These are phyloP conservation scores for Mesocricetus auratus DNA, from an alignment of 2,113 vertebrate genomes.

Conservation along the genomic window DNA sequence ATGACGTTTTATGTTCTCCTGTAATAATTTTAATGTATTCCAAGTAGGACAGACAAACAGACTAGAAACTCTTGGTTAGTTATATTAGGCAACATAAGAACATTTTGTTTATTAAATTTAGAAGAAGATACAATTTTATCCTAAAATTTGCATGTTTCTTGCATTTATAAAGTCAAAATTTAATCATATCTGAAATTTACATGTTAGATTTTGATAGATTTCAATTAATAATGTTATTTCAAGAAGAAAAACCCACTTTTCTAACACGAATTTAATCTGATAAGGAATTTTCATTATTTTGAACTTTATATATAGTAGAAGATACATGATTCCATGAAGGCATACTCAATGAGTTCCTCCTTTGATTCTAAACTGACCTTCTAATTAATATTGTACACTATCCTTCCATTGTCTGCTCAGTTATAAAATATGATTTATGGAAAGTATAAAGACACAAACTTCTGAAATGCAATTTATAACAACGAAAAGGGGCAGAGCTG, in stretches of 20 bases:
- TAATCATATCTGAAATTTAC: slow-evolving; percentile 58
- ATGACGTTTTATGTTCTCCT: neutral
- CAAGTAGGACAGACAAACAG: neutral
- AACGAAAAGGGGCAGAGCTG: slow-evolving; percentile 67
- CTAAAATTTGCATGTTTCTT: slow-evolving; percentile 43
- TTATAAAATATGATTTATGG: slow-evolving; percentile 69
- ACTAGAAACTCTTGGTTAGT: slow-evolving; percentile 11
- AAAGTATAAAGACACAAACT: slow-evolving; percentile 53
- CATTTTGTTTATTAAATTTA: slow-evolving; percentile 63
- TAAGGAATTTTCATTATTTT: slow-evolving; percentile 29
- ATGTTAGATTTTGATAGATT: slow-evolving; percentile 41
- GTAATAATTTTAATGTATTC: slow-evolving; percentile 56
- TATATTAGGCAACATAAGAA: slow-evolving; percentile 10
- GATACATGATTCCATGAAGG: slow-evolving; percentile 3
- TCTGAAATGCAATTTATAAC: slow-evolving; percentile 76
- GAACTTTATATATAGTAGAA: neutral
- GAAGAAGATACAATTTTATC: slow-evolving; percentile 49
- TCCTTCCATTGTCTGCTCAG: slow-evolving; percentile 64
- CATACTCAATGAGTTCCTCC: slow-evolving; percentile 45
- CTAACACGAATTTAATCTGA: slow-evolving; percentile 43
- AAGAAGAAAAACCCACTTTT: slow-evolving; percentile 38
- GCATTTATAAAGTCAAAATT: slow-evolving; percentile 59
- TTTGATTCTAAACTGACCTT: slow-evolving; percentile 74
- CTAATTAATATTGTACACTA: slow-evolving; percentile 64
- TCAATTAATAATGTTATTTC: slow-evolving; percentile 62